Conservation (phyloP, 2,797 vertebrate genomes). For the Clarias laeviceps region DNA sequence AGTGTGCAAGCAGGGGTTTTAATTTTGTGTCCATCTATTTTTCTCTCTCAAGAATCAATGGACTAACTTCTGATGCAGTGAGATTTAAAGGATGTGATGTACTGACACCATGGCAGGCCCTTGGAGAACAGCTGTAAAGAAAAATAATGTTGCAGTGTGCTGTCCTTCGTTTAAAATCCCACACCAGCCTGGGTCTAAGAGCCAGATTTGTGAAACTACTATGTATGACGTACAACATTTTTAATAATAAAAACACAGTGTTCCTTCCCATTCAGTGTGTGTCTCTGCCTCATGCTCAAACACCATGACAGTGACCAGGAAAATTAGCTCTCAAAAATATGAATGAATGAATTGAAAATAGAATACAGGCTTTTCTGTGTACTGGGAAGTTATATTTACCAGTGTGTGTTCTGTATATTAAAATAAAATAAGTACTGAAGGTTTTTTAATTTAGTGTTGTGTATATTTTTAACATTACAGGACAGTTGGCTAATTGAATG, state of each 20-base stretch:
- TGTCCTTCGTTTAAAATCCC: not conserved
- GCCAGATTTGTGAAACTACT: not conserved
- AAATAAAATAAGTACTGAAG: no score
- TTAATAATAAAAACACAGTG: not conserved
- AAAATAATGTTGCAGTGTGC: not conserved
- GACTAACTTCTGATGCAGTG: not conserved
- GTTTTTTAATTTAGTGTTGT: not conserved
- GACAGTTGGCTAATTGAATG: not conserved
- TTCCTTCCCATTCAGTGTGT: not conserved
- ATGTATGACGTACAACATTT: not conserved
- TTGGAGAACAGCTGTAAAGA: not conserved
- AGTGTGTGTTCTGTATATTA: no score
- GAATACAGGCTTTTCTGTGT: not conserved
- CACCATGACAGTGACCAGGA: not conserved
- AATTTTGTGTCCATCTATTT: constrained; percentile 13
- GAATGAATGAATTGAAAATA: not conserved
- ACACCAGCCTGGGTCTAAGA: not conserved
- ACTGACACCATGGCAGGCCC: not conserved
- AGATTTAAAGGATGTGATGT: constrained; percentile 24
- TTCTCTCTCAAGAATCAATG: constrained; percentile 11
- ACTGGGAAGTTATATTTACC: not conserved
- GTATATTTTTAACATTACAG: not conserved
- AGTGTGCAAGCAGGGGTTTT: not conserved
- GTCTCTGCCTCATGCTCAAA: not conserved
- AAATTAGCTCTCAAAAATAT: not conserved